Conservation (phyloP, 2,888 invertebrate species). For the Anarsia innoxiella region DNA sequence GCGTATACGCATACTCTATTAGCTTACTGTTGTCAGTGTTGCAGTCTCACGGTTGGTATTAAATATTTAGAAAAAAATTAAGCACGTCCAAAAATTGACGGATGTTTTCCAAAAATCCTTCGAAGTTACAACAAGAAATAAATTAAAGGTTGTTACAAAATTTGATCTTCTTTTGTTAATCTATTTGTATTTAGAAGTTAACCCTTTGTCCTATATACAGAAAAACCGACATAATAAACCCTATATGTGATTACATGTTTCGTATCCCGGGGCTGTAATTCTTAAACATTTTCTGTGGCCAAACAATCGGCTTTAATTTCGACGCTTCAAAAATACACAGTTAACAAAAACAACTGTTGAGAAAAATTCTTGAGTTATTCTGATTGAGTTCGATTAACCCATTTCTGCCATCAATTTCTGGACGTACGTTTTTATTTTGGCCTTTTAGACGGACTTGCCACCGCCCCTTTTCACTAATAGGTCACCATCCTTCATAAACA, state of each 20-base stretch:
- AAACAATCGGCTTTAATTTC: neutral
- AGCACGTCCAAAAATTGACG: constrained; percentile 15
- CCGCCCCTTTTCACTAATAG: neutral
- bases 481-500: constrained; percentile 11
- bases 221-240: constrained; percentile 1
- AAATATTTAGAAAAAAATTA: constrained; percentile 14
- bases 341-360: too few species aligned
- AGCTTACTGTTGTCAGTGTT: constrained; percentile 61
- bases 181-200: too few species aligned
- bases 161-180: too few species aligned
- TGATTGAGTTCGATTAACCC: neutral
- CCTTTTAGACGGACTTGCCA: too few species aligned
- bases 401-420: constrained; percentile 3
- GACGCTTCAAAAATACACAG: neutral
- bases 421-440: constrained; percentile 4
- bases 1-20: constrained; percentile 55
- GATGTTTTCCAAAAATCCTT: too few species aligned
- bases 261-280: neutral
- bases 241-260: neutral
- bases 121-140: too few species aligned
- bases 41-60: constrained; percentile 32
- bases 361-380: too few species aligned
- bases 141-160: too few species aligned
- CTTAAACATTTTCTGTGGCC: neutral
- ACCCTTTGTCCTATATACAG: too few species aligned